These are phyloP conservation scores for Cantharis lateralis DNA, from an alignment of 2,888 invertebrate species.

Conservation along the genomic window DNA sequence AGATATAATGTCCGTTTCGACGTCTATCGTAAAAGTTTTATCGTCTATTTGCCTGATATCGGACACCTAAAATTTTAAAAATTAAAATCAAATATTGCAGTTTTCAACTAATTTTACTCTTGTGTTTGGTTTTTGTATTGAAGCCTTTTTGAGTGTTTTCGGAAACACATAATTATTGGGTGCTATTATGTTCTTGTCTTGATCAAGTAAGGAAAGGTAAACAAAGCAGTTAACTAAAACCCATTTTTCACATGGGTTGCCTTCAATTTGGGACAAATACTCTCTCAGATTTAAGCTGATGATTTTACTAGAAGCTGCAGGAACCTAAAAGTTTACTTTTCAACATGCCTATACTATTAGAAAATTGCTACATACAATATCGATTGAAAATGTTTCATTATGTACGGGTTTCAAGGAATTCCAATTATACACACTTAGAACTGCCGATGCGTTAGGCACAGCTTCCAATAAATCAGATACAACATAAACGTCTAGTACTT, in stretches of 20 bases:
- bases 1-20: conserved; percentile 61
- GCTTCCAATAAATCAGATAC: conserved; percentile 62
- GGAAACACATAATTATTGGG: conserved; percentile 74
- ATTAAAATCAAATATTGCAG: neutral
- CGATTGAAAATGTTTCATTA: neutral
- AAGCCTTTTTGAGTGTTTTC: conserved; percentile 60
- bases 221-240: conserved; percentile 49
- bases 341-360: neutral
- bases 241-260: neutral
- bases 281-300: neutral
- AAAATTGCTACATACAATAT: conserved; percentile 8
- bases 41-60: neutral
- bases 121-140: conserved; percentile 60
- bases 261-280: neutral
- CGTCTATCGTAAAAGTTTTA: conserved; percentile 47
- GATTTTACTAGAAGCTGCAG: conserved; percentile 39
- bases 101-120: conserved; percentile 45
- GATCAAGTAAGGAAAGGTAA: conserved; percentile 58
- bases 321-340: conserved; percentile 38
- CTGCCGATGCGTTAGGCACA: conserved; percentile 55
- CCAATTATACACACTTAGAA: conserved; percentile 65
- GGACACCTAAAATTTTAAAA: conserved; percentile 10
- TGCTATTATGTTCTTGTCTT: conserved; percentile 53
- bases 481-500: conserved; percentile 63
- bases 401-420: conserved; percentile 39